Evolutionary conservation across 2,797 vertebrate species (phyloP).

Genomic region (Chrysolophus pictus): DNA sequence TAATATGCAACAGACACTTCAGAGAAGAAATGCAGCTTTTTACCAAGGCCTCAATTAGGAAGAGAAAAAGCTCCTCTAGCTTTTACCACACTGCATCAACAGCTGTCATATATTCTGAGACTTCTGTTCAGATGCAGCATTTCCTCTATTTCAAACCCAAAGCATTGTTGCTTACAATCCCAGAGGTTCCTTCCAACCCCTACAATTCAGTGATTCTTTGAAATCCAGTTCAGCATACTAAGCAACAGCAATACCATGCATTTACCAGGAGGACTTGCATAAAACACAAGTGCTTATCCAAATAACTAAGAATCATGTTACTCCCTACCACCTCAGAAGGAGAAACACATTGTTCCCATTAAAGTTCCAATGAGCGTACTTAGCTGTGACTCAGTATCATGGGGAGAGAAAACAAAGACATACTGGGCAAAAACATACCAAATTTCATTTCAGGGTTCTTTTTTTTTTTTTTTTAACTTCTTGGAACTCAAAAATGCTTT

Average conservation of each 20-base stretch:
- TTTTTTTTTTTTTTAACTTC: not conserved
- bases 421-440: not conserved
- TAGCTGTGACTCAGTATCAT: not conserved
- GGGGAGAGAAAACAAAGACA: slow-evolving; percentile 22
- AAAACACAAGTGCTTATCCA: not conserved
- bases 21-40: not conserved
- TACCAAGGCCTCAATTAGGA: not conserved
- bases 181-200: too few relatives aligned
- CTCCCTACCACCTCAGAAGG: not conserved
- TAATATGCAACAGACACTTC: not conserved
- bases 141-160: not conserved
- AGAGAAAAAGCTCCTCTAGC: not conserved
- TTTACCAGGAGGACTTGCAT: slow-evolving; percentile 15
- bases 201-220: too few relatives aligned
- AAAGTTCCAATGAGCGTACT: not conserved
- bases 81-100: not conserved
- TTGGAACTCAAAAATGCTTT: not conserved
- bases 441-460: not conserved
- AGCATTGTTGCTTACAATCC: not conserved
- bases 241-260: not conserved
- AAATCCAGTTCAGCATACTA: not conserved
- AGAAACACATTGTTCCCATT: slow-evolving; percentile 30
- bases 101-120: not conserved
- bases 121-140: not conserved
- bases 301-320: not conserved